Conservation (phyloP, 2,888 invertebrate genomes). For the Meiosimyza platycephala region DNA sequence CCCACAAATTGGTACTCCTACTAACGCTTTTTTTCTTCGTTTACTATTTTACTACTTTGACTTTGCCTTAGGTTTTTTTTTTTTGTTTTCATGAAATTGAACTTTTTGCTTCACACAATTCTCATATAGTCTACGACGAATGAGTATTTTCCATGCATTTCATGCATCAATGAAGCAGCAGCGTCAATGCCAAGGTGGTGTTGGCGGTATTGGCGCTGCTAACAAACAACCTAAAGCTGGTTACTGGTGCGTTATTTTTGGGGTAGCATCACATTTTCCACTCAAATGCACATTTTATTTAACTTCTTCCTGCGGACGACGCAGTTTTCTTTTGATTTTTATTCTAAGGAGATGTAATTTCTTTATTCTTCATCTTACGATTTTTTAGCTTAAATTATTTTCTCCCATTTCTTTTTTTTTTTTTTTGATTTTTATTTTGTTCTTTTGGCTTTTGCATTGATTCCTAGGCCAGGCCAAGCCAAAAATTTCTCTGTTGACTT, state of each 20-base stretch:
- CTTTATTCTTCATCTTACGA: conserved; percentile 2
- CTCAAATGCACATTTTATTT: conserved; percentile 32
- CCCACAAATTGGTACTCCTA: background rate
- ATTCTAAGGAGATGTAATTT: background rate
- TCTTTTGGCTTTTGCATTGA: background rate
- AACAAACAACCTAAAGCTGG: too few relatives aligned
- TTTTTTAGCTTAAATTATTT: background rate
- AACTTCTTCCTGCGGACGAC: conserved; percentile 28
- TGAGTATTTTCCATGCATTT: conserved; percentile 5
- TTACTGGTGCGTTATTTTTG: background rate
- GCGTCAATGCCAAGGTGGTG: background rate
- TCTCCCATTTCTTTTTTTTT: background rate
- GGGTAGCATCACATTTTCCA: conserved; percentile 31
- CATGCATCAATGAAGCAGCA: conserved; percentile 16
- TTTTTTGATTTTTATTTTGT: background rate
- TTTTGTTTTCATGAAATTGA: too few relatives aligned
- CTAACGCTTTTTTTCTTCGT: background rate
- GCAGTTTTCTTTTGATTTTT: conserved; percentile 9
- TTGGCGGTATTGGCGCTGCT: too few relatives aligned
- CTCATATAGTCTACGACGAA: background rate
- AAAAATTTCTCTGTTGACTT: background rate
- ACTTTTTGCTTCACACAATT: too few relatives aligned
- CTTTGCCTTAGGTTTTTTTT: too few relatives aligned
- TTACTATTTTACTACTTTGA: too few relatives aligned
- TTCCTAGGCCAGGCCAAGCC: background rate